phyloP scores from a whole-genome alignment of 1,140 invertebrate species.

The Drosophila sechellia region DNA sequence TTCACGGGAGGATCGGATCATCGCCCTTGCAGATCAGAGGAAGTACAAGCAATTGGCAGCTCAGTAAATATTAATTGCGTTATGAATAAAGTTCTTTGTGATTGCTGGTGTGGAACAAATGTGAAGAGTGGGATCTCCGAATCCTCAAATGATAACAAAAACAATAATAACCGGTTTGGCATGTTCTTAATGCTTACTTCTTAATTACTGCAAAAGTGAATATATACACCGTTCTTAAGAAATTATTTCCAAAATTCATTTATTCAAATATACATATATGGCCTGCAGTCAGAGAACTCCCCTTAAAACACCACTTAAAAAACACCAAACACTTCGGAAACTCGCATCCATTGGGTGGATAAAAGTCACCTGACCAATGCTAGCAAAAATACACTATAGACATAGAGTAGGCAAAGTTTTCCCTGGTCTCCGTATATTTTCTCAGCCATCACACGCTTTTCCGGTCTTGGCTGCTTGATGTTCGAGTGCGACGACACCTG shows the following conservation, averaged over 20 bases:
- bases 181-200: no score
- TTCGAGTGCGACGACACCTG: constrained; percentile 44
- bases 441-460: constrained; percentile 27
- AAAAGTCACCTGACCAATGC: background rate
- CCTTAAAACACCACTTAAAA: no score
- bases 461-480: constrained; percentile 8
- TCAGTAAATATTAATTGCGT: constrained; percentile 18
- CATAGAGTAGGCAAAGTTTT: background rate
- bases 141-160: background rate
- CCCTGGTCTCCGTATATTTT: constrained; percentile 36
- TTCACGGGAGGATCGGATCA: constrained; percentile 11
- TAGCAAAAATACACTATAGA: background rate
- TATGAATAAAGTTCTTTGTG: constrained; percentile 20
- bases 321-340: no score
- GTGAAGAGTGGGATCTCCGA: background rate
- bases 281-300: no score
- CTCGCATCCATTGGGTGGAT: background rate
- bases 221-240: no score
- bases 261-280: no score
- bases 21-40: constrained; percentile 8
- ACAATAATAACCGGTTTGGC: background rate
- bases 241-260: no score
- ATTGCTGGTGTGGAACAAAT: background rate
- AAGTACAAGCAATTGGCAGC: background rate
- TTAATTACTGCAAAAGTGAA: no score